Evolutionary conservation across 2,888 invertebrate genomes (phyloP).

Genomic region (Pandemis cinnamomeana): DNA sequence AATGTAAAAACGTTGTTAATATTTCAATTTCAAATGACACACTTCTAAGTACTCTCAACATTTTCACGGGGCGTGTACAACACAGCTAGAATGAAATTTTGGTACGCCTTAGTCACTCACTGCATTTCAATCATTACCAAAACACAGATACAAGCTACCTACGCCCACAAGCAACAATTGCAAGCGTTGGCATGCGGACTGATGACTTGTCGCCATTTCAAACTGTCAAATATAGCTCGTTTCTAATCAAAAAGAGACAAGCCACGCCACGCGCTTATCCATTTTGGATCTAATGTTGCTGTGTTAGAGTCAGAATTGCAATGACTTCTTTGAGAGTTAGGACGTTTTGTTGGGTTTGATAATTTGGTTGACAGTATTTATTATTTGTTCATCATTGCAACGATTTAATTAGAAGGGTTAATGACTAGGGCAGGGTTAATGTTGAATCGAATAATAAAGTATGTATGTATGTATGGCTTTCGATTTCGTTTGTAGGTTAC

Average conservation of each 20-base stretch:
- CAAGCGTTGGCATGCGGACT: constrained; percentile 10
- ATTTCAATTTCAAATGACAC: too few relatives aligned
- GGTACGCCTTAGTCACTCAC: too few relatives aligned
- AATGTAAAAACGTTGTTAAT: too few relatives aligned
- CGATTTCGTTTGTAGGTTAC: too few relatives aligned
- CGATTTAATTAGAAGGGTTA: constrained; percentile 20
- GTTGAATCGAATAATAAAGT: neutral
- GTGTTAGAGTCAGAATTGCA: neutral
- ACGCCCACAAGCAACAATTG: neutral
- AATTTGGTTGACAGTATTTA: constrained; percentile 26
- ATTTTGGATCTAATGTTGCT: neutral
- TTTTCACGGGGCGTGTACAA: too few relatives aligned
- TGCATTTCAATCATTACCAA: too few relatives aligned
- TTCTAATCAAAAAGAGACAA: constrained; percentile 4
- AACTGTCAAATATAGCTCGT: constrained; percentile 2
- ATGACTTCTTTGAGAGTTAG: neutral
- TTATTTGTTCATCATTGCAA: constrained; percentile 15
- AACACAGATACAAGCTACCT: neutral
- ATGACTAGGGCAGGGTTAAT: constrained; percentile 36
- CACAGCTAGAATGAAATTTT: too few relatives aligned
- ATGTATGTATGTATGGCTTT: too few relatives aligned
- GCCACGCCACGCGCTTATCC: neutral
- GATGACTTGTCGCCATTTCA: constrained; percentile 24
- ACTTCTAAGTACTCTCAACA: too few relatives aligned
- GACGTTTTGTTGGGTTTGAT: neutral